Evolutionary conservation across 2,888 invertebrate species (phyloP), one percentile per base, ranked within the genome.

Genomic region (Atherix ibis): DNA sequence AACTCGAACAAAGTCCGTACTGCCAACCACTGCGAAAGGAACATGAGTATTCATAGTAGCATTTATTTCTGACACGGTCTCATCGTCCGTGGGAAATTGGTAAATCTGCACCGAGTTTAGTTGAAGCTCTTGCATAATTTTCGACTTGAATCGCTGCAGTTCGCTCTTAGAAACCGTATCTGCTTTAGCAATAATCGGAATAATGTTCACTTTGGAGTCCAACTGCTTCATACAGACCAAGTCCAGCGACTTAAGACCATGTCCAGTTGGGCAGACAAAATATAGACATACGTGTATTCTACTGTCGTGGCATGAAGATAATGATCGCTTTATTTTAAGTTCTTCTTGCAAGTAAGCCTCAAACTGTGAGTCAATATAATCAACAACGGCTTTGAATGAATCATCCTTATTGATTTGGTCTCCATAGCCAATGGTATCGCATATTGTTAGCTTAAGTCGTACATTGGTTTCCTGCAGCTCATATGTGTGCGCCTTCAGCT

Each of bases 361-460:
- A 62, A 95, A 99, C 64, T 99, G 97, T 1, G 83, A 77, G 56
- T 99, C 95, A 40, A 98, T 94, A 59, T 97, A 97, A 59, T 98
- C 94, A 18, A 97, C 94, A 27, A 99, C 89, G 0, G 95, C 84
- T 56, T 94, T 92, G 62, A 92, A 95, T 53, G 95, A 97, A 61
- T 98, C 95, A 50, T 97, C 95, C 63, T 98, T 98, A 63, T 98
- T 97, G 40, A 98, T 89, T 66, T 99, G 98, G 66, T 99, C 98
- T 5, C 98, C 98, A 51, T 97, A 99, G n/a, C 97, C 98, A 17
- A 95, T 87, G 0, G 95, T 95, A 57, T 99, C 98, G 40, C 97
- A 92, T 46, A 98, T 80, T 4, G 95, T 95, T 44, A 99, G 65
- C 75, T 91, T 91, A 28, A 92, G 66, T 44, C 85, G 70, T 18